Base-by-base conservation (phyloP, 2,888 invertebrate species). In the Athripsodes cinereus region DNA sequence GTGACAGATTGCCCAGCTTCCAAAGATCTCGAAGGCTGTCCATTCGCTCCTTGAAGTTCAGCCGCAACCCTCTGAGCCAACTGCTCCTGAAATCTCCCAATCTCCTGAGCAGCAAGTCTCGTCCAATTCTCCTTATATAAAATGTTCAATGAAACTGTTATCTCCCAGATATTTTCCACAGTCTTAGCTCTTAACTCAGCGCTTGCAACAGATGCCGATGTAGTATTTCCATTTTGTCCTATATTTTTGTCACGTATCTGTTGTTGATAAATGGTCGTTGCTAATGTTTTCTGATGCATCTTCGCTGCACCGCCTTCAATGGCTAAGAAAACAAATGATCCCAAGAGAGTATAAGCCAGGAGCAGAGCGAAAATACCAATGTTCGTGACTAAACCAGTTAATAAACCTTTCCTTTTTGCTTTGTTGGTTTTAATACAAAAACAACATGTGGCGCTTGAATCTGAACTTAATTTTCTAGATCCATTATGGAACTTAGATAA, bases 151-250 rank as follows among this genome's bases (percentile, higher is more conserved):
- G 86, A 87, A 60, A 88, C 88, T 1, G 94, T 94, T 55, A 93
- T 89, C 71, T 92, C 88, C 94, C 94, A 94, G 68, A 95, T 90
- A 69, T 88, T 91, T 73, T 91, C 90, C n/a, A 92, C 91, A 8
- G 91, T 90, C 67, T 77, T 77, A 0, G 78, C 75, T 60, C 79
- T 69, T 51, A 78, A 65, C 62, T 78, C 78, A 13, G 57, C 61
- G 19, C 56, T 61, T 1, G 55, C 62, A 21, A 57, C 52, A 2
- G 53, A 13, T 13, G 75, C 76, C n/a, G n/a, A n/a, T 62, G 76
- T 77, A 5, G 73, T 71, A 54, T 71, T 73, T 2, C 71, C 72
- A 61, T 75, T 75, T 66, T 76, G 77, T 22, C 73, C 67, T 6
- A 71, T 57, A 3, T 70, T 64, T 65, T 78, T 78, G 26, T 71